These are phyloP conservation scores for Hepsetus odoe DNA, from an alignment of 2,113 vertebrate species.

Conservation along the genomic window DNA sequence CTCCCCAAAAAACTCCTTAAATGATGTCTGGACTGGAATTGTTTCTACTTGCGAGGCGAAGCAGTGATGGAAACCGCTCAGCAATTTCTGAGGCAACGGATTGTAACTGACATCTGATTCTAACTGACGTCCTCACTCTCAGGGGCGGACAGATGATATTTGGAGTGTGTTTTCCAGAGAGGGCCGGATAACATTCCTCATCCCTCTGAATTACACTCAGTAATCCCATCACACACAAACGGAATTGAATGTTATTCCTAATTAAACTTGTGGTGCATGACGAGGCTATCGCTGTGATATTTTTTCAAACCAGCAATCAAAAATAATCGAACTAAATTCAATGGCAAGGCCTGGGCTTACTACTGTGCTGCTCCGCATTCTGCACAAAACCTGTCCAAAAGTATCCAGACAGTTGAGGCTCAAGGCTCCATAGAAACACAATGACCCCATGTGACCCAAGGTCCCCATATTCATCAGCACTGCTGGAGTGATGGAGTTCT, in stretches of 20 bases:
- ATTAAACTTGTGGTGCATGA: constrained; percentile 56
- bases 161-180: constrained; percentile 16
- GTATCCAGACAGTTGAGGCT: no score
- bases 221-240: constrained; percentile 52
- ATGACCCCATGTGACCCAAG: no score
- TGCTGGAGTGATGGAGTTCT: no score
- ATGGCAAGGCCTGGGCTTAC: neutral
- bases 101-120: constrained; percentile 38
- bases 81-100: constrained; percentile 1
- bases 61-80: constrained; percentile 28
- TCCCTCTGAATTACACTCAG: constrained; percentile 33
- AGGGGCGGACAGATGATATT: neutral
- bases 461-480: no score
- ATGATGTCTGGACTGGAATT: neutral
- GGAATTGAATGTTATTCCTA: constrained; percentile 49
- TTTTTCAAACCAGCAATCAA: constrained; percentile 5
- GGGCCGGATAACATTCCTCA: constrained; percentile 11
- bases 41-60: constrained; percentile 34
- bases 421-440: no score
- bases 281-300: constrained; percentile 18
- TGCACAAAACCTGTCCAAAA: no score
- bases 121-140: constrained; percentile 29
- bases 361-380: no score
- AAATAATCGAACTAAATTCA: constrained; percentile 5
- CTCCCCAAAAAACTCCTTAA: constrained; percentile 40